Conservation (phyloP, 2,888 invertebrate species). For the Epinotia nisella region DNA sequence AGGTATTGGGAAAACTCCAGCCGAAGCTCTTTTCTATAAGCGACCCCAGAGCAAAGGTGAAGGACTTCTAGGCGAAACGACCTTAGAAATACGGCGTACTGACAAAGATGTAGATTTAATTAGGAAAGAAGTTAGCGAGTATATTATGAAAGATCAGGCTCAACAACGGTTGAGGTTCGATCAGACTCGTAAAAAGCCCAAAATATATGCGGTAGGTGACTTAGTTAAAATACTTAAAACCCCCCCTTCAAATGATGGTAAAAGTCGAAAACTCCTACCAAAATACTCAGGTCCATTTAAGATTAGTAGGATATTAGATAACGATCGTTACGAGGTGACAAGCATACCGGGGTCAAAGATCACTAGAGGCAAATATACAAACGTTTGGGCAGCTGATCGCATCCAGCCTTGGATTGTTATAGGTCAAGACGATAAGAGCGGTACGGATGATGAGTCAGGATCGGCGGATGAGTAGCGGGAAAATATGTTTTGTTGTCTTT, state of each 20-base stretch:
- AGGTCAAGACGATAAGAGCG: no score
- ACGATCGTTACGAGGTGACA: conserved; percentile 32
- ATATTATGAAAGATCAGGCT: background rate
- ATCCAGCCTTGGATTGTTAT: conserved; percentile 9
- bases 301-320: conserved; percentile 19
- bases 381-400: conserved; percentile 15
- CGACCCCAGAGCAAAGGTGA: background rate
- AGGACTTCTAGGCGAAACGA: background rate
- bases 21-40: conserved; percentile 12
- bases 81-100: background rate
- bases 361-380: background rate
- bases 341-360: background rate
- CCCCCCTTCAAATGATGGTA: conserved; percentile 5
- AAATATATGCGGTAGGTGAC: conserved; percentile 14
- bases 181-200: background rate
- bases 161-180: background rate
- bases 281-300: conserved; percentile 26
- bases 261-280: conserved; percentile 36
- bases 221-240: conserved; percentile 17
- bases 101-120: background rate
- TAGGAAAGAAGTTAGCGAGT: conserved; percentile 8
- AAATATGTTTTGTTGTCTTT: no score
- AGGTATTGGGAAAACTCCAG: background rate
- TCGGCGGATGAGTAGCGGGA: no score
- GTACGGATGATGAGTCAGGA: no score